Conservation (phyloP, 2,113 vertebrate genomes). For the Cephalopterus ornatus region DNA sequence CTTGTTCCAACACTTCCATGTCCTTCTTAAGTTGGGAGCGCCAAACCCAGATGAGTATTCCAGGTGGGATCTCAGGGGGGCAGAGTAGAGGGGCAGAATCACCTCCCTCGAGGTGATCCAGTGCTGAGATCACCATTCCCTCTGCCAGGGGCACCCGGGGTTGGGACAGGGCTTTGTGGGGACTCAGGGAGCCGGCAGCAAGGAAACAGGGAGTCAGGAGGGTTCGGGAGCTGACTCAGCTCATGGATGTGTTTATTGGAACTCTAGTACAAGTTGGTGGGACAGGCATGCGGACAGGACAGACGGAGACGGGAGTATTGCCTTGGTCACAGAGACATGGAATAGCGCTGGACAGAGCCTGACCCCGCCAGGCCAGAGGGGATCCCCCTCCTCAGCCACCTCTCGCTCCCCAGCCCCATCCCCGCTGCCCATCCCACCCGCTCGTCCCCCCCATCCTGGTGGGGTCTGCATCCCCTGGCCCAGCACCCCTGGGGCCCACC, state of each 20-base stretch:
- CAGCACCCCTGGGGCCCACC: neutral
- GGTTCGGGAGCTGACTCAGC: conserved; percentile 43
- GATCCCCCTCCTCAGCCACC: conserved; percentile 18
- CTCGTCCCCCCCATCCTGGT: neutral
- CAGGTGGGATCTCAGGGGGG: neutral
- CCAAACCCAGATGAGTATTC: neutral
- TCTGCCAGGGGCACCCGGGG: rapidly evolving
- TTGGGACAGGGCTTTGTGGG: neutral
- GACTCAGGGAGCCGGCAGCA: rapidly evolving
- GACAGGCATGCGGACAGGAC: conserved; percentile 67
- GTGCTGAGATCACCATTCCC: neutral
- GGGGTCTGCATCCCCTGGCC: neutral
- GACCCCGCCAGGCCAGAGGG: conserved; percentile 11
- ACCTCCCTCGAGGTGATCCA: neutral
- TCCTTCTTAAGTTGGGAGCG: neutral
- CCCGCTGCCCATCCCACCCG: neutral
- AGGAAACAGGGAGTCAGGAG: neutral
- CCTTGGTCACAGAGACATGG: conserved; percentile 59
- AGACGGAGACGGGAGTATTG: conserved; percentile 53
- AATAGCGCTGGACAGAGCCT: conserved; percentile 31
- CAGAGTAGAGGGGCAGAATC: neutral
- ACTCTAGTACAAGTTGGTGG: neutral
- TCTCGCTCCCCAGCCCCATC: conserved; percentile 40
- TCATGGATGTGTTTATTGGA: conserved; percentile 75
- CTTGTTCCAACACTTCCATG: rapidly evolving